Base-by-base conservation (phyloP, 2,888 invertebrate species). In the Cenopis cana region DNA sequence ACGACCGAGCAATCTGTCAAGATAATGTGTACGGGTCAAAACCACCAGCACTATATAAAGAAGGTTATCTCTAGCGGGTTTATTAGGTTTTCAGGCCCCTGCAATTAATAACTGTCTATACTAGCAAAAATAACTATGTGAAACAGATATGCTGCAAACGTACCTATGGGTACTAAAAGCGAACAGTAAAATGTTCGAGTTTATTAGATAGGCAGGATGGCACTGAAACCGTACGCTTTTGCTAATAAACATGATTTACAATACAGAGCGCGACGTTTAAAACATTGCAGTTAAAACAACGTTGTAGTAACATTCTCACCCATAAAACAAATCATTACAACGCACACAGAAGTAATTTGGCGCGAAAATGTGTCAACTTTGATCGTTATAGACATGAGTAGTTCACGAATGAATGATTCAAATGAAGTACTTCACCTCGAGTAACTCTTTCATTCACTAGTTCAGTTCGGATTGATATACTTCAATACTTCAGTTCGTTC, bases 351-450 rank as follows among this genome's bases (percentile, higher is more conserved):
- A 77, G 77, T 78, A 82, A 85, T 84, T 82, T 87, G 85, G 86
- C 87, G 89, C 86, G 85, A 87, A 88, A 88, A 87, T 82, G 75
- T 82, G 80, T 82, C 81, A 79, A 76, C 75, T 78, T 76, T 73
- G 74, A 74, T 74, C 75, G 76, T 79, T 75, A n/a, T n/a, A n/a
- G n/a, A n/a, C n/a, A n/a, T n/a, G n/a, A n/a, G n/a, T n/a, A n/a
- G n/a, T n/a, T n/a, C n/a, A n/a, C n/a, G n/a, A n/a, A n/a, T n/a
- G n/a, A n/a, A n/a, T n/a, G n/a, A n/a, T n/a, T n/a, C n/a, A n/a
- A n/a, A n/a, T n/a, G n/a, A n/a, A n/a, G n/a, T n/a, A n/a, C n/a
- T n/a, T n/a, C n/a, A n/a, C n/a, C n/a, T n/a, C n/a, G n/a, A n/a
- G n/a, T n/a, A n/a, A n/a, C n/a, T n/a, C n/a, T n/a, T n/a, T n/a